phyloP scores from a whole-genome alignment of 2,888 invertebrate species.

The Mythimna pallens region DNA sequence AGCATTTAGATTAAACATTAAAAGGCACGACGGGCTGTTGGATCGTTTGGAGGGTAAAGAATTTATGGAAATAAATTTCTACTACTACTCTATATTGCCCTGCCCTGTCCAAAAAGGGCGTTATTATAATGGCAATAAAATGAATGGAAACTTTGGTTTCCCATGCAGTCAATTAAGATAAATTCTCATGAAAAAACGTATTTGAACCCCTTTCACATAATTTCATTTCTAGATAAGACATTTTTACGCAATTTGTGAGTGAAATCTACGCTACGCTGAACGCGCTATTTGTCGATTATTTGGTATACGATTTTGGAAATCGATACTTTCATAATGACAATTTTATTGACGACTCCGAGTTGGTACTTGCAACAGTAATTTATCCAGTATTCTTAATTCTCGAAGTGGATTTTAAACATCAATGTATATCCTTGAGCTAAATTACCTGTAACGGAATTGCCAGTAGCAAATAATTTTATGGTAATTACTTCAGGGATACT shows the following conservation, averaged over 20 bases:
- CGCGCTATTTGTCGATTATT: constrained; percentile 27
- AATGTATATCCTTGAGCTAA: constrained; percentile 22
- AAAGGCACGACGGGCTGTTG: not conserved
- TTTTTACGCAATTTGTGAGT: constrained; percentile 30
- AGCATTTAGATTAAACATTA: constrained; percentile 23
- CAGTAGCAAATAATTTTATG: constrained; percentile 54
- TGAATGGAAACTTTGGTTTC: constrained; percentile 62
- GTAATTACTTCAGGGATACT: constrained; percentile 52
- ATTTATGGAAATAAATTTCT: constrained; percentile 6
- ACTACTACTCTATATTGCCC: not conserved
- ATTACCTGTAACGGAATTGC: constrained; percentile 55
- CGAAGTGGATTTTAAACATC: constrained; percentile 44
- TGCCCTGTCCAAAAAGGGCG: constrained; percentile 3
- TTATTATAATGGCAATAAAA: constrained; percentile 69
- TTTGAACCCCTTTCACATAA: constrained; percentile 59
- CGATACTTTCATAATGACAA: constrained; percentile 35
- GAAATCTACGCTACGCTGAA: constrained; percentile 28
- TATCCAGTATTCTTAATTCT: constrained; percentile 55
- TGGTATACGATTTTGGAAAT: constrained; percentile 47
- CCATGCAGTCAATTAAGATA: constrained; percentile 71
- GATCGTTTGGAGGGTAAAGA: constrained; percentile 4
- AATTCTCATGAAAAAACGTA: constrained; percentile 58
- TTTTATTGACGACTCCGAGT: constrained; percentile 22
- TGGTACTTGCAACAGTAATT: constrained; percentile 34
- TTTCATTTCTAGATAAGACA: constrained; percentile 55